Evolutionary conservation across 2,113 vertebrate genomes (phyloP), one percentile per base, ranked within the genome.

Genomic region (Menura novaehollandiae): DNA sequence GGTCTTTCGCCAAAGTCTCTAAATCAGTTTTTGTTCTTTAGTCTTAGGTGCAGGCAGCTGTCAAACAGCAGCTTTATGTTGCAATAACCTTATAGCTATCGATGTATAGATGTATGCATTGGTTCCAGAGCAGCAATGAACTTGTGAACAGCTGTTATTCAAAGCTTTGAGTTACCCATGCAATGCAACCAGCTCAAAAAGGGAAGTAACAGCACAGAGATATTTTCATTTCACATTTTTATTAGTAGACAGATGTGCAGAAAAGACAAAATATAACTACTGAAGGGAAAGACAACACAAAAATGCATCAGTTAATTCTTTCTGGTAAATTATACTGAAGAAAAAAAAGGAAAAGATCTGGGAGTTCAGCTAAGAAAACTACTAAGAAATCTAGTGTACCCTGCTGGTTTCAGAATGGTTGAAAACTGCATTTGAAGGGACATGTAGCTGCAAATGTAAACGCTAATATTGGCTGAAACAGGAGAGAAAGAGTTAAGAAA

Each of bases 161-260:
- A 56, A 47, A 32, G 19, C 47, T 43, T 37, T 39, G 60, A 68
- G 9, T 39, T 39, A 80, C 32, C 13, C 72, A 33, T 4, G 47
- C 43, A 60, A 41, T 41, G 10, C 33, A 82, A 69, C 27, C 63
- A 78, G 39, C 67, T 91, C 67, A 17, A 93, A 74, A 44, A 87
- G 89, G 82, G 82, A 97, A 96, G 43, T 96, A 98, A 96, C 72
- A 92, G 92, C 72, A 90, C 88, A 15, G 84, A 72, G 90, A 53
- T 80, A 28, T 94, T 97, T 89, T 98, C 97, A 98, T 98, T 98
- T 98, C 97, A 98, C 97, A 98, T 98, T 98, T 97, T 98, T 98
- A 98, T 98, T 98, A 98, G 97, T 98, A 98, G 98, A 98, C 98
- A 98, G 98, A 97, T 98, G 97, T 98, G 98, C 97, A 98, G 97